phyloP scores from a whole-genome alignment of 2,113 vertebrate genomes.

The Hydrolagus affinis region DNA sequence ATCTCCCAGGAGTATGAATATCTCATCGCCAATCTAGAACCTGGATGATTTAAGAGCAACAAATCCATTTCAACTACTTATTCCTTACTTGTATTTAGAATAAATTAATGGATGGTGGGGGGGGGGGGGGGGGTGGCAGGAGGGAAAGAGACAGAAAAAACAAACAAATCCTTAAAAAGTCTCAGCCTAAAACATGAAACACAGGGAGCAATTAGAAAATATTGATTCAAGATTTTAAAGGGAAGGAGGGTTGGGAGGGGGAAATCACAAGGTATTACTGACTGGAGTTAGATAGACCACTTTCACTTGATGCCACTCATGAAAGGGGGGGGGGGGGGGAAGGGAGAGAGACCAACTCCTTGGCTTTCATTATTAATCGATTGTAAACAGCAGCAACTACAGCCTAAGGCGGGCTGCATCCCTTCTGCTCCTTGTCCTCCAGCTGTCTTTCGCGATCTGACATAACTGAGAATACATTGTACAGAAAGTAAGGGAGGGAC shows the following conservation, averaged over 20 bases:
- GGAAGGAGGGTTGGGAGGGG: neutral
- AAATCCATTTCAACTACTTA: neutral
- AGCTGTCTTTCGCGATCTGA: slow-evolving; percentile 2
- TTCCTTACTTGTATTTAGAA: neutral
- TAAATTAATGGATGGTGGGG: neutral
- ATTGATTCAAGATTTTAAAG: neutral
- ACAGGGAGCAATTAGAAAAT: neutral
- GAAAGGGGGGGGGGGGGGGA: no score
- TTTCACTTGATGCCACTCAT: neutral
- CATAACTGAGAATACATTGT: slow-evolving; percentile 7
- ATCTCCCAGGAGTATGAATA: neutral
- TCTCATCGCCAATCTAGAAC: slow-evolving; percentile 7
- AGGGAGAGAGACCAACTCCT: neutral
- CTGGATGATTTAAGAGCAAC: neutral
- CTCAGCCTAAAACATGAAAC: no score
- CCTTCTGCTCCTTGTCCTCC: neutral
- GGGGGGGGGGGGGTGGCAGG: no score
- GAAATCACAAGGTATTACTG: neutral
- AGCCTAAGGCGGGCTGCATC: neutral
- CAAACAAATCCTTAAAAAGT: no score
- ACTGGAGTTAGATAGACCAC: neutral
- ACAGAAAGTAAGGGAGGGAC: neutral
- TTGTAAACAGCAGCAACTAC: neutral
- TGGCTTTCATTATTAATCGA: slow-evolving; percentile 1
- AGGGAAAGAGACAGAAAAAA: no score